Base-by-base conservation (phyloP, 2,888 invertebrate species). In the Cephus sareptanus region DNA sequence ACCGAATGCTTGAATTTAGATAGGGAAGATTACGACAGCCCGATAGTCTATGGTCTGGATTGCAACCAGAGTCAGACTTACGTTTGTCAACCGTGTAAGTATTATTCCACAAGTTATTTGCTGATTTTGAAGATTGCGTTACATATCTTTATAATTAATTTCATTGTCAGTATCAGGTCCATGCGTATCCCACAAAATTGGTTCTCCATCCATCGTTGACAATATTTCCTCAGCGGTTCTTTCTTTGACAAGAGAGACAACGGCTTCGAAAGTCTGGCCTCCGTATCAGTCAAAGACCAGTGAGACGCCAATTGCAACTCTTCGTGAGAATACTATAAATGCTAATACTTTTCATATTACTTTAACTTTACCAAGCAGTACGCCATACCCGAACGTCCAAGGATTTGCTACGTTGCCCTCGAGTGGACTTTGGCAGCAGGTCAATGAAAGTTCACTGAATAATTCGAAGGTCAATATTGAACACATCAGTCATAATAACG, bases 1-100 rank as follows among this genome's bases (percentile, higher is more conserved):
- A 69, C 78, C 11, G 78, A 82, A 68, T 87, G 86, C 75, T 79
- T 87, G 74, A 87, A 87, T 79, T 79, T 87, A 75, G 86, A 87
- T 76, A 74, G 85, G 30, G 83, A 84, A 71, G 82, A 83, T 80
- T 76, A 79, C 13, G 73, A 83, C 71, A 75, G 81, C n/a, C 84
- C 83, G 1, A 76, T 87, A 13, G 80, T 87, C 11, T 86, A 87
- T 75, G 85, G 84, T 30, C 81, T 87, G 4, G 77, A 81, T 1
- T 87, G 87, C 35, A 75, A 79, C 31, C 82, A 79, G 11, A 78
- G 78, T 35, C 86, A 85, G 79, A 37, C 77, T 3, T 85, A 83
- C 75, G 80, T 87, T 33, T 87, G 87, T 74, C 81, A 85, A 71
- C 77, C 84, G 34, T 77, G 86, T 86, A 74, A 83, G 83, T 81